Percentiles rank a stretch among this genome's conserved stretches.
phyloP scores from a whole-genome alignment of 2,113 vertebrate species.

The Excalfactoria chinensis region DNA sequence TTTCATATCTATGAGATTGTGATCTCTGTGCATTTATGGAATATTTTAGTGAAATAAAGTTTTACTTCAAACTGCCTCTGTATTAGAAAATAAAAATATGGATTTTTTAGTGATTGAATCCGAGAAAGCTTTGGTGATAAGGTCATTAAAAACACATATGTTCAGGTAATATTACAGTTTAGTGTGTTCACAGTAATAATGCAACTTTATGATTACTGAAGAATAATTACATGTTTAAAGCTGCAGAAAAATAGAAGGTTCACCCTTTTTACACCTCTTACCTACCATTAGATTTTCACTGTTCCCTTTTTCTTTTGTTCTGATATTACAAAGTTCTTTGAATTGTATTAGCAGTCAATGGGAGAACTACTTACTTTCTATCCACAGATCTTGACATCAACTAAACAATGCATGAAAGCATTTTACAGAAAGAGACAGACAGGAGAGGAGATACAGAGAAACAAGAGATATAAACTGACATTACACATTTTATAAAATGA shows the following conservation, averaged over 20 bases:
- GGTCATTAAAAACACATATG: not conserved
- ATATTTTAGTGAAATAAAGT: not conserved
- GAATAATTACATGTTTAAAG: not conserved
- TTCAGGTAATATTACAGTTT: not conserved
- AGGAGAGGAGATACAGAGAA: not conserved
- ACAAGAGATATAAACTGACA: slow-evolving; percentile 30
- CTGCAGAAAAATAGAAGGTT: not conserved
- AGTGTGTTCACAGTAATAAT: not conserved
- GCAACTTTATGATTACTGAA: not conserved
- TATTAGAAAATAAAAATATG: not conserved
- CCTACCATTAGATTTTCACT: not conserved
- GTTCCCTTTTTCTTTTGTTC: not conserved
- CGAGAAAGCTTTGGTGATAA: not conserved
- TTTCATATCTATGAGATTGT: not conserved
- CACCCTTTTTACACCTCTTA: not conserved
- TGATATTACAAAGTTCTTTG: not conserved
- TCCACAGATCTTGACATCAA: slow-evolving; percentile 28
- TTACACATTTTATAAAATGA: slow-evolving; percentile 29
- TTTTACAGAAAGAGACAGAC: slow-evolving; percentile 32
- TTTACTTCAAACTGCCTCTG: not conserved
- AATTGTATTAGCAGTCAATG: slow-evolving; percentile 5
- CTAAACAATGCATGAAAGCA: slow-evolving; percentile 18
- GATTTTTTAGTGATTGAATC: not conserved
- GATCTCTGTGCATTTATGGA: not conserved
- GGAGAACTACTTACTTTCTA: not conserved